Evolutionary conservation across 2,113 vertebrate genomes (phyloP), one percentile per base, ranked within the genome.

Genomic region (Oryzias woworae): DNA sequence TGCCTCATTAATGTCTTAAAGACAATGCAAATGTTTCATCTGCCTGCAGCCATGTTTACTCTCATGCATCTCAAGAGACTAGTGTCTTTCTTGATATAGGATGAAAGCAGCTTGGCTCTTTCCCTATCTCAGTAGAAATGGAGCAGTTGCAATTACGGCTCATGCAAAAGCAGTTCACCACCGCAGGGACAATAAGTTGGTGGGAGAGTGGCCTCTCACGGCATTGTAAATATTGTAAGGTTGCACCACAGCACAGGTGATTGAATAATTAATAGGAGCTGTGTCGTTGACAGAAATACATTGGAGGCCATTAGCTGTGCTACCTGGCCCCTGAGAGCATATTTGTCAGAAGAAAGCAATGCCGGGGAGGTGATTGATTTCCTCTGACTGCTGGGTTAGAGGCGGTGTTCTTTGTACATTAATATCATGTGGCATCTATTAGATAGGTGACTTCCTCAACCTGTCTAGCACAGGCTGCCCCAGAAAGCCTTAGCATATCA

Each of bases 231-330:
- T 88, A 90, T 84, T 83, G 80, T 73, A 87, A 76, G 75, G 73
- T 81, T 77, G 80, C 85, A 59, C 82, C 55, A 42, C 68, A 68
- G 81, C 82, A 78, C 70, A 73, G 69, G 71, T 77, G 84, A 90
- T 79, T 92, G 78, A 90, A 92, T 92, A 90, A 92, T 91, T 92
- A 87, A 91, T 92, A 86, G 67, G 66, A 67, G 71, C 58, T 58
- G 73, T 87, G 80, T 85, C 81, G 66, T 79, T 88, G 89, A 87
- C 87, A 89, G 87, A 89, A 87, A 88, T 89, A 82, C 85, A 88
- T 90, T 82, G 82, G 86, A 86, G 81, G 77, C 85, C 85, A 88
- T 91, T 89, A 90, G 81, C 84, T 83, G 49, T 44, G 84, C 73
- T 87, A 87, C 86, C 83, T 84, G 84, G 83, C 67, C 60, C 43